Percentiles rank a stretch among this genome's conserved stretches.
Conservation (phyloP, 2,888 invertebrate species). For the Theretra japonica region DNA sequence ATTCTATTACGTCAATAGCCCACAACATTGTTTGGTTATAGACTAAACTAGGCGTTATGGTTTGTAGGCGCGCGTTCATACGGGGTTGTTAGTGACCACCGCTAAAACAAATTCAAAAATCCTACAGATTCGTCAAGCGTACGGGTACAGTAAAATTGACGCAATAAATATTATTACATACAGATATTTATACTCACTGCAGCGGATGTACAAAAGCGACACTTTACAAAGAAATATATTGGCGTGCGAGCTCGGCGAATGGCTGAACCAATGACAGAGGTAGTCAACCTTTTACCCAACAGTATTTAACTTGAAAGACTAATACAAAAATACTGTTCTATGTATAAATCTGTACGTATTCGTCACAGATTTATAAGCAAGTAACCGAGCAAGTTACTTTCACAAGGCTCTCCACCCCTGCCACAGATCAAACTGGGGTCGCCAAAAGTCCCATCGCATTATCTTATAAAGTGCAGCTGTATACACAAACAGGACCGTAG, state of each 20-base stretch:
- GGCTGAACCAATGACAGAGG: background rate
- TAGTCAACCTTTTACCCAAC: background rate
- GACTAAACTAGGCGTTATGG: slow-evolving; percentile 1
- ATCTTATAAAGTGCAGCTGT: slow-evolving; percentile 16
- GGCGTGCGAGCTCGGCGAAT: slow-evolving; percentile 2
- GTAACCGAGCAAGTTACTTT: background rate
- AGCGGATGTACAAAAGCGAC: slow-evolving; percentile 8
- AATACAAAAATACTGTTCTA: background rate
- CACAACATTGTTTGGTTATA: background rate
- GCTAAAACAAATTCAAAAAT: slow-evolving; percentile 1
- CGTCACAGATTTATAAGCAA: no score
- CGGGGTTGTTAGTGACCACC: slow-evolving; percentile 5
- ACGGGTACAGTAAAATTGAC: background rate
- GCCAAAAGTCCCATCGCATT: background rate
- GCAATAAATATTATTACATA: slow-evolving; percentile 17
- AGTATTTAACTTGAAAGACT: background rate
- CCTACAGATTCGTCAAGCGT: slow-evolving; percentile 6
- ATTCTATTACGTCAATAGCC: background rate
- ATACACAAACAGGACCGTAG: slow-evolving; percentile 13
- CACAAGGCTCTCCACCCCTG: background rate
- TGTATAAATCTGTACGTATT: no score
- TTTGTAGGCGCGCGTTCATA: slow-evolving; percentile 17
- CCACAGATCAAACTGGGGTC: background rate
- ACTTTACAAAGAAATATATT: background rate
- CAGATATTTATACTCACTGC: background rate